phyloP scores from a whole-genome alignment of 2,113 vertebrate genomes.

The Heterotis niloticus region DNA sequence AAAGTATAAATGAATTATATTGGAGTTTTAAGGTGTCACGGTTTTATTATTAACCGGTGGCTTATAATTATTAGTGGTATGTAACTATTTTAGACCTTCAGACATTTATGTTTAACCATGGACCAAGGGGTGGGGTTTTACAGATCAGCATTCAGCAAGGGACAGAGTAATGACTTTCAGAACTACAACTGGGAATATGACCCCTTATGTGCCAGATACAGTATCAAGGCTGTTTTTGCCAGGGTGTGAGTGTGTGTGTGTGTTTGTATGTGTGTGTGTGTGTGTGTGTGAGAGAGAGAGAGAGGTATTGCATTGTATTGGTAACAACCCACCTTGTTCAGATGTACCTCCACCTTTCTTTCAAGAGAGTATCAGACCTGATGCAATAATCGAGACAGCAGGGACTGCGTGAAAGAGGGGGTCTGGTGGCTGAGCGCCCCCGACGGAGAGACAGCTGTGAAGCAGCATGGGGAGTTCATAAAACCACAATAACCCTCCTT shows the following conservation, averaged over 20 bases:
- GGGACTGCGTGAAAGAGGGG: not conserved
- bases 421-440: not conserved
- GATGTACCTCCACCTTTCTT: not conserved
- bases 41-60: too few relatives aligned
- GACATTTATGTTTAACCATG: too few relatives aligned
- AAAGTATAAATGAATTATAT: too few relatives aligned
- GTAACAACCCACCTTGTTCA: not conserved
- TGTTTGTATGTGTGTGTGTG: not conserved
- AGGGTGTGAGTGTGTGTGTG: not conserved
- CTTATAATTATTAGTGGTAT: too few relatives aligned
- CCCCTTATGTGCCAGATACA: not conserved
- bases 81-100: too few relatives aligned
- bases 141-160: not conserved
- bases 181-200: not conserved
- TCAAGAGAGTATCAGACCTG: not conserved
- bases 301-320: not conserved
- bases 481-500: conserved; percentile 3
- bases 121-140: too few relatives aligned
- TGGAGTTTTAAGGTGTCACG: too few relatives aligned
- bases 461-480: not conserved
- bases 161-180: too few relatives aligned
- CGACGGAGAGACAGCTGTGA: conserved; percentile 10
- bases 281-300: not conserved
- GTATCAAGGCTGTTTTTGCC: not conserved
- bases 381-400: not conserved